Conservation (phyloP, 2,888 invertebrate genomes). For the Sminthurides aquaticus region DNA sequence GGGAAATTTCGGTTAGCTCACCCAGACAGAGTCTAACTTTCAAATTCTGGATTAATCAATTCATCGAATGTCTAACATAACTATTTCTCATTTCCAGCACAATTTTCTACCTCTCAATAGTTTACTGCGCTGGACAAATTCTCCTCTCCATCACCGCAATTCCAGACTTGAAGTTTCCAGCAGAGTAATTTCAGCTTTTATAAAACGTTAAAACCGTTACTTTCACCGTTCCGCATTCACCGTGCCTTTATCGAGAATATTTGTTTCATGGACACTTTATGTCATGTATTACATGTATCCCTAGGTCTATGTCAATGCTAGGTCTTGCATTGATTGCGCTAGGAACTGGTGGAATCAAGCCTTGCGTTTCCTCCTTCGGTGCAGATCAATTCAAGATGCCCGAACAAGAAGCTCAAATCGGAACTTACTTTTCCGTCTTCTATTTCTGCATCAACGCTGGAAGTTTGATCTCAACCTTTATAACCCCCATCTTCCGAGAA, state of each 20-base stretch:
- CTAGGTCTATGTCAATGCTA: too few species aligned
- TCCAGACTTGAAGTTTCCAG: constrained; percentile 36
- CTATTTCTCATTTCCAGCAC: constrained; percentile 51
- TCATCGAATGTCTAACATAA: too few species aligned
- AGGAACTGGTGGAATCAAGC: constrained; percentile 91
- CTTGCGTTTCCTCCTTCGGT: constrained; percentile 89
- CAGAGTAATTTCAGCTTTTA: constrained; percentile 24
- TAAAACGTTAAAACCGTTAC: too few species aligned
- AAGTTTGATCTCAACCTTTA: constrained; percentile 56
- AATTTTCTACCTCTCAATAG: constrained; percentile 51
- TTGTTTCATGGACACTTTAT: too few species aligned
- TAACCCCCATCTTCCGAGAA: constrained; percentile 65
- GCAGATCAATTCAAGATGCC: constrained; percentile 85
- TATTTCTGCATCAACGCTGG: constrained; percentile 81
- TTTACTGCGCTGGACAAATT: constrained; percentile 52
- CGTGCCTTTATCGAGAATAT: too few species aligned
- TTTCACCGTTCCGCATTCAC: too few species aligned
- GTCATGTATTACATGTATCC: too few species aligned
- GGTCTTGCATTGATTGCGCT: constrained; percentile 62
- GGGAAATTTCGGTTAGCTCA: constrained; percentile 80
- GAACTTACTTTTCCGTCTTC: constrained; percentile 87
- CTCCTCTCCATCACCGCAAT: constrained; percentile 50
- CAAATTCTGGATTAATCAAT: too few species aligned
- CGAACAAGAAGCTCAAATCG: constrained; percentile 68
- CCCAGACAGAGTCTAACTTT: too few species aligned